These are phyloP conservation scores for Hetaerina americana DNA, from an alignment of 1,140 invertebrate species.

Conservation along the genomic window DNA sequence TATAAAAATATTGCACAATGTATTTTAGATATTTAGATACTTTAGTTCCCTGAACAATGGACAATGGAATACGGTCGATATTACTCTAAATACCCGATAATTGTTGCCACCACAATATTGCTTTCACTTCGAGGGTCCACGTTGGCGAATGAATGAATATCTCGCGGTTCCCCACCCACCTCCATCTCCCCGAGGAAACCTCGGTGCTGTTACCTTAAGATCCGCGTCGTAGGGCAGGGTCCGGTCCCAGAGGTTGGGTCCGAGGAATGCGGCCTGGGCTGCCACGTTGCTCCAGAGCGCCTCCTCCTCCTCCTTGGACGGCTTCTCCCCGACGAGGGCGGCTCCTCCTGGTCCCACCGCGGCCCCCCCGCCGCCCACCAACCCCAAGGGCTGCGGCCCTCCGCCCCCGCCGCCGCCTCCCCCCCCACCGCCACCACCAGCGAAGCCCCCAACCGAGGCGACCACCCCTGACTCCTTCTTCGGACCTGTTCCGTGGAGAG, in stretches of 20 bases:
- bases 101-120: too few species aligned
- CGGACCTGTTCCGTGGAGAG: neutral
- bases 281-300: constrained; percentile 74
- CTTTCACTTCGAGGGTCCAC: too few species aligned
- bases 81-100: too few species aligned
- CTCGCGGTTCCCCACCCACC: too few species aligned
- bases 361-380: neutral
- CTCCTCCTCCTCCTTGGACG: constrained; percentile 59
- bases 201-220: constrained; percentile 91
- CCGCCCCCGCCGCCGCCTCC: neutral
- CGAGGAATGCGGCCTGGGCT: constrained; percentile 83
- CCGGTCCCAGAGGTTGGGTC: constrained; percentile 90
- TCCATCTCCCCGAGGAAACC: too few species aligned
- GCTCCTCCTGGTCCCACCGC: neutral
- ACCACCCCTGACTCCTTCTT: neutral
- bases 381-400: neutral
- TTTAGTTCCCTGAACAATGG: too few species aligned
- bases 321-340: neutral
- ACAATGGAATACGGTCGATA: too few species aligned
- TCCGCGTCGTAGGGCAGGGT: constrained; percentile 77
- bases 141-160: too few species aligned
- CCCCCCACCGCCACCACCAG: neutral
- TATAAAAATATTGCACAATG: too few species aligned
- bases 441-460: neutral
- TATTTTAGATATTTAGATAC: too few species aligned